A percentile compares a stretch with the other conserved stretches of the same genome.
Conservation (phyloP, 2,113 vertebrate genomes). For the Lycocorax pyrrhopterus region DNA sequence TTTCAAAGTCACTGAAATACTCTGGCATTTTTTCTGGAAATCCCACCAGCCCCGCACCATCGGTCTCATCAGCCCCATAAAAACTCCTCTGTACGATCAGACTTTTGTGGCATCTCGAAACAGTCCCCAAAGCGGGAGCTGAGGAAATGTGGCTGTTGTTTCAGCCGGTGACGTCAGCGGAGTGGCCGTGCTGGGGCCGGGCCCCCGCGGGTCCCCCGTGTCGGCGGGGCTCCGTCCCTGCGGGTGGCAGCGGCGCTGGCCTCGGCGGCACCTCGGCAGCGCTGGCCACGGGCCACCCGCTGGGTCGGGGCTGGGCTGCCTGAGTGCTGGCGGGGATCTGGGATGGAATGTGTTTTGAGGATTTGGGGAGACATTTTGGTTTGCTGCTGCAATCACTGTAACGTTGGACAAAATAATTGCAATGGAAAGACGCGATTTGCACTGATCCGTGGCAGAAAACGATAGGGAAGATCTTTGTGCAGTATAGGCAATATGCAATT, state of each 20-base stretch:
- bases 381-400: background rate
- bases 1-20: background rate
- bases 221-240: background rate
- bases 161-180: background rate
- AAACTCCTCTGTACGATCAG: rapidly evolving
- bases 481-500: background rate
- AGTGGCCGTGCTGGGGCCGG: background rate
- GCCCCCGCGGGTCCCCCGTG: background rate
- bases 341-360: rapidly evolving
- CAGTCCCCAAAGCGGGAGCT: background rate
- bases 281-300: background rate
- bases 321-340: rapidly evolving
- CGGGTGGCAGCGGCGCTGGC: background rate
- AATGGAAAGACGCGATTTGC: background rate
- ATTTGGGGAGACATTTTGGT: conserved; percentile 35
- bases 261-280: background rate
- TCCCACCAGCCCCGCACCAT: rapidly evolving
- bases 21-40: background rate
- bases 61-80: background rate
- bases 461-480: background rate
- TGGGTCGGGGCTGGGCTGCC: background rate
- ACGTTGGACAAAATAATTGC: background rate
- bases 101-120: background rate
- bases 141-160: background rate
- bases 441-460: background rate